These are phyloP conservation scores for Thalassarche chlororhynchos DNA, from an alignment of 2,113 vertebrate genomes.

Conservation along the genomic window DNA sequence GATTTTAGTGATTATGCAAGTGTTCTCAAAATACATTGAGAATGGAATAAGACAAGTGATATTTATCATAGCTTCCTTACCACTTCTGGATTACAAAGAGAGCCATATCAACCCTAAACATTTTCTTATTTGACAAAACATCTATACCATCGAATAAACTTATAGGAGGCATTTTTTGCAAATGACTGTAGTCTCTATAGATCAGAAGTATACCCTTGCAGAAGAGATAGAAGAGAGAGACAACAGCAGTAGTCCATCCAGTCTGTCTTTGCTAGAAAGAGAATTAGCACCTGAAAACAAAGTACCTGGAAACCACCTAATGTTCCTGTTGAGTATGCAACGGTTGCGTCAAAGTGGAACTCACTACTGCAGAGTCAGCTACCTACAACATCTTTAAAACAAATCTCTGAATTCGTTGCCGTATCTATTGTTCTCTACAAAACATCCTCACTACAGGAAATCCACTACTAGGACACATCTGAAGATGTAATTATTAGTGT, in stretches of 20 bases:
- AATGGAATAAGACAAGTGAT: background rate
- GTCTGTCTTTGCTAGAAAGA: background rate
- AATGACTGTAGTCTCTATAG: background rate
- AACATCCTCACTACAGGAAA: constrained; percentile 63
- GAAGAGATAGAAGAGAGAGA: background rate
- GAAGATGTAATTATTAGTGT: constrained; percentile 61
- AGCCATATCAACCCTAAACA: background rate
- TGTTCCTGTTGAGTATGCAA: background rate
- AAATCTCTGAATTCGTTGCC: constrained; percentile 50
- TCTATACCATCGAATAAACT: background rate
- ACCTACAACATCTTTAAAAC: constrained; percentile 51
- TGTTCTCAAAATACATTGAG: background rate
- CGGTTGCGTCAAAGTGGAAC: background rate
- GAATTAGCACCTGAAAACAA: background rate
- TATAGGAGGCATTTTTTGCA: background rate
- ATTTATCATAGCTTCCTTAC: background rate
- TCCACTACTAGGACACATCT: constrained; percentile 56
- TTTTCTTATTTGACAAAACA: background rate
- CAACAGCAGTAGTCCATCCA: background rate
- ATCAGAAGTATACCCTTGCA: background rate
- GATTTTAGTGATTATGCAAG: background rate
- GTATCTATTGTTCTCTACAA: constrained; percentile 48
- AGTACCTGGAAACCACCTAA: background rate
- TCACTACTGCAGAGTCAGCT: background rate
- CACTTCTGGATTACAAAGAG: background rate